Percentiles rank a stretch among this genome's conserved stretches.
Evolutionary conservation across 2,113 vertebrate species (phyloP).

Genomic region (Scomber colias): DNA sequence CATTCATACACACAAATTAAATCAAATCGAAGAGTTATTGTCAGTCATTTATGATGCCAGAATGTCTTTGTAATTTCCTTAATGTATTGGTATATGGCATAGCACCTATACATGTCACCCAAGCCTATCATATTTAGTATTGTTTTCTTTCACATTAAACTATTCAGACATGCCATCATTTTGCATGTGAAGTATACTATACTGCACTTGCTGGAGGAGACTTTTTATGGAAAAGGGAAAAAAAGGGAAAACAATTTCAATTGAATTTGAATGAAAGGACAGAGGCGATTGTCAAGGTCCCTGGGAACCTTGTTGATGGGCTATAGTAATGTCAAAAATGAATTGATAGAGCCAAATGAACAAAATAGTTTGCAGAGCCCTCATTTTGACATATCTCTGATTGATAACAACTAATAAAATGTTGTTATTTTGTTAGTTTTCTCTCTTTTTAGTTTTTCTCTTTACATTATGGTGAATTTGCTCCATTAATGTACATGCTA

Average conservation of each 20-base stretch:
- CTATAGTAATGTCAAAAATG: too few relatives aligned
- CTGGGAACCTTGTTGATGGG: too few relatives aligned
- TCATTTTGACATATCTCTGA: too few relatives aligned
- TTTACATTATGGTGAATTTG: too few relatives aligned
- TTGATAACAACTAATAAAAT: too few relatives aligned
- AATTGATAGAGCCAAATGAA: background rate
- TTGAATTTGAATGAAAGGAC: too few relatives aligned
- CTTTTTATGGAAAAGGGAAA: background rate
- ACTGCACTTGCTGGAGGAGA: background rate
- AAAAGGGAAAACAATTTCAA: background rate
- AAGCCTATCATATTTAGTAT: background rate
- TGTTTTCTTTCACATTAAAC: background rate
- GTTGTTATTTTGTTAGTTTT: too few relatives aligned
- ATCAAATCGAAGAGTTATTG: too few relatives aligned
- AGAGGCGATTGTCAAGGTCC: too few relatives aligned
- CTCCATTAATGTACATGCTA: background rate
- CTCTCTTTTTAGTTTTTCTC: too few relatives aligned
- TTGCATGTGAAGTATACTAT: background rate
- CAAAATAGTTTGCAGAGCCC: background rate
- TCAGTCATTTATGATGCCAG: too few relatives aligned
- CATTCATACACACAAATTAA: background rate
- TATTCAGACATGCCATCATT: background rate
- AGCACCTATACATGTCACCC: background rate
- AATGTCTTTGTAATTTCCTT: constrained; percentile 3
- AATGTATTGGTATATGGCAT: background rate